phyloP scores from a whole-genome alignment of 2,888 invertebrate genomes.

The Crioceris asparagi region DNA sequence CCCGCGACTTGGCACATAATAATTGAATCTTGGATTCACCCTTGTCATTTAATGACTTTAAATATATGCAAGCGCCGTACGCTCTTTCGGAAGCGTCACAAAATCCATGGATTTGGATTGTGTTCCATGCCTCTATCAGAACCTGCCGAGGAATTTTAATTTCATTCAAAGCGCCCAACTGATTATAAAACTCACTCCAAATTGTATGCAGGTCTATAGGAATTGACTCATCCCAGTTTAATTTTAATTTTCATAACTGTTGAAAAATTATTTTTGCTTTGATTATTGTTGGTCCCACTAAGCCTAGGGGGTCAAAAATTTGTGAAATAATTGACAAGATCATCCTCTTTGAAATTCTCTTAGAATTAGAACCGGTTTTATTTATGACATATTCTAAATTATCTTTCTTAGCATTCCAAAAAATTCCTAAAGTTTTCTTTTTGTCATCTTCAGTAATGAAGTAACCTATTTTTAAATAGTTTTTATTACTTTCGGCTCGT shows the following conservation, averaged over 20 bases:
- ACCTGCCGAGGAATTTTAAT: conserved; percentile 3
- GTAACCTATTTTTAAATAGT: too few relatives aligned
- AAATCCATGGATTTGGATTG: conserved; percentile 9
- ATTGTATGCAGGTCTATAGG: background rate
- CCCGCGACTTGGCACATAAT: too few relatives aligned
- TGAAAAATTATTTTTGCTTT: conserved; percentile 10
- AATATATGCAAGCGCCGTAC: conserved; percentile 16
- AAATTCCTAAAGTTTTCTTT: conserved; percentile 5
- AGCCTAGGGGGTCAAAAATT: conserved; percentile 13
- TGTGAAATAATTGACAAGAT: conserved; percentile 2
- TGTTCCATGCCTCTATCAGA: background rate
- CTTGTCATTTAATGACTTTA: too few relatives aligned
- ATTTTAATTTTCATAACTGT: conserved; percentile 10
- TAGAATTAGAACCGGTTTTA: background rate
- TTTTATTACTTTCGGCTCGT: too few relatives aligned
- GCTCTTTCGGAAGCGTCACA: conserved; percentile 10
- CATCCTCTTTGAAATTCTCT: background rate
- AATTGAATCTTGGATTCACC: too few relatives aligned
- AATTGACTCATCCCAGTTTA: conserved; percentile 8
- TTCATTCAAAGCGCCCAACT: background rate
- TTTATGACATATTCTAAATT: conserved; percentile 3
- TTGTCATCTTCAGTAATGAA: conserved; percentile 5
- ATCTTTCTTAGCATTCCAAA: conserved; percentile 4
- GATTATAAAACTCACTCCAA: conserved; percentile 4
- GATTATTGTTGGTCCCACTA: conserved; percentile 7